phyloP scores from a whole-genome alignment of 2,888 invertebrate genomes.

The Nymphalis polychloros region DNA sequence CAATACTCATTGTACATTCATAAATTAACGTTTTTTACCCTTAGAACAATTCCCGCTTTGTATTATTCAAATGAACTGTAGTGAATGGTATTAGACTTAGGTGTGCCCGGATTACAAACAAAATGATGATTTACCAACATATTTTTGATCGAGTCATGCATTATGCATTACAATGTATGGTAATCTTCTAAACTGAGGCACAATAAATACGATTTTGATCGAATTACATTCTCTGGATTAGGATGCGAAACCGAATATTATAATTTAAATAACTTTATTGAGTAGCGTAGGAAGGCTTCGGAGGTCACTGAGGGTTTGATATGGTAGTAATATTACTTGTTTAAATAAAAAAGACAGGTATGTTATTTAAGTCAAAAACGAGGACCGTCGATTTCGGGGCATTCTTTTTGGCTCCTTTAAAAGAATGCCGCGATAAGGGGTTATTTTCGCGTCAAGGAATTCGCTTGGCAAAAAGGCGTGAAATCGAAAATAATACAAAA shows the following conservation, averaged over 20 bases:
- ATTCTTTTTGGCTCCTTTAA: constrained; percentile 76
- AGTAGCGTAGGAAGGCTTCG: background rate
- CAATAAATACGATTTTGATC: background rate
- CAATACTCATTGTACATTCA: constrained; percentile 60
- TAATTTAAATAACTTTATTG: constrained; percentile 16
- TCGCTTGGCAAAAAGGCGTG: constrained; percentile 79
- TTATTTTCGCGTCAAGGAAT: constrained; percentile 80
- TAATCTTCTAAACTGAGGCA: constrained; percentile 23
- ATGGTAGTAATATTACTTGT: constrained; percentile 56
- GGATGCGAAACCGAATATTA: background rate
- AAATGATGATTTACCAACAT: constrained; percentile 42
- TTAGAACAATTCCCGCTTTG: constrained; percentile 53
- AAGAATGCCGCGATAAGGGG: constrained; percentile 80
- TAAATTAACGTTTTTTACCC: constrained; percentile 57
- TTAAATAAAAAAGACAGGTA: constrained; percentile 63
- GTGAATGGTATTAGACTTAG: constrained; percentile 52
- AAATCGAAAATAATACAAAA: constrained; percentile 81
- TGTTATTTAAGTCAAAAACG: constrained; percentile 70
- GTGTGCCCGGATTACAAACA: constrained; percentile 48
- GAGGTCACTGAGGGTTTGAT: constrained; percentile 27
- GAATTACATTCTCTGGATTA: background rate
- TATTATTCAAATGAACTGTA: constrained; percentile 61
- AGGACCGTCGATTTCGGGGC: constrained; percentile 62
- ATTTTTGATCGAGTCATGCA: constrained; percentile 42
- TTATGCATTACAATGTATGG: constrained; percentile 44